Evolutionary conservation across 2,113 vertebrate genomes (phyloP).

Genomic region (Anser cygnoides): DNA sequence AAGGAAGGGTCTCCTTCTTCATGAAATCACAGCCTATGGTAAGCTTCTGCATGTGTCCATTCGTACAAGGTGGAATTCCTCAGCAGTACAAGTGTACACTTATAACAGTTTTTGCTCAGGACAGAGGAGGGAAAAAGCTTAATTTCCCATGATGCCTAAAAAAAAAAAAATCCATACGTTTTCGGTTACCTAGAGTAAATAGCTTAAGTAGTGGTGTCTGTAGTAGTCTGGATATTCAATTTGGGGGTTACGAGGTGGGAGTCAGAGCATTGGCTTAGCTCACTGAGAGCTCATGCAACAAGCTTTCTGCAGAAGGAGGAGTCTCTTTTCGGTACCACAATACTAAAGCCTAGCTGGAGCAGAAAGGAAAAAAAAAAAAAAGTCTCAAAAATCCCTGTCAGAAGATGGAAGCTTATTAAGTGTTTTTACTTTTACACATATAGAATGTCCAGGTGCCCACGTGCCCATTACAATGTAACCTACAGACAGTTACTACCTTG

Average conservation of each 20-base stretch:
- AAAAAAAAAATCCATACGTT: rapidly evolving
- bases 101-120: background rate
- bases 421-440: background rate
- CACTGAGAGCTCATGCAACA: background rate
- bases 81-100: background rate
- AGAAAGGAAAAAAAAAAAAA: background rate
- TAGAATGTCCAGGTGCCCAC: background rate
- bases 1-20: background rate
- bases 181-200: background rate
- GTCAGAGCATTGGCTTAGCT: background rate
- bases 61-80: no score
- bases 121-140: background rate
- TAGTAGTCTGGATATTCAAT: background rate
- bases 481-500: background rate
- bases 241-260: background rate
- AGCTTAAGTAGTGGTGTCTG: background rate
- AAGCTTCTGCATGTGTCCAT: background rate
- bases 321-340: background rate
- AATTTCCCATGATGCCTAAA: background rate
- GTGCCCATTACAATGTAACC: background rate
- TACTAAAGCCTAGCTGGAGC: background rate
- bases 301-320: background rate
- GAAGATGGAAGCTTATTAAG: no score
- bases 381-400: background rate
- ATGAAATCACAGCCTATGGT: background rate